phyloP scores from a whole-genome alignment of 2,113 vertebrate species.

The Anarhynchus alexandrinus region DNA sequence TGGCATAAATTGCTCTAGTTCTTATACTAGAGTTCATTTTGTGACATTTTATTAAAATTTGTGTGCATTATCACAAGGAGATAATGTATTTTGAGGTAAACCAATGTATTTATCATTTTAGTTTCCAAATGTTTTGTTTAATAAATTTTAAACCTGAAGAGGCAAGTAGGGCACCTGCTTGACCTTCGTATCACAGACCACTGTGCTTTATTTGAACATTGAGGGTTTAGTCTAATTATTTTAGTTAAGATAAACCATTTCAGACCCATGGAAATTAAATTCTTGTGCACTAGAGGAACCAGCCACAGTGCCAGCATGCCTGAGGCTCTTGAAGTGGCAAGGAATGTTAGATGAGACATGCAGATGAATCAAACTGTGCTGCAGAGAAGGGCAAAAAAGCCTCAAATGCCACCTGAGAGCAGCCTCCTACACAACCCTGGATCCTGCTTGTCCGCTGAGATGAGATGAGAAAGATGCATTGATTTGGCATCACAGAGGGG shows the following conservation, averaged over 20 bases:
- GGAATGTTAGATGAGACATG: background rate
- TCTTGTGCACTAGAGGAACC: background rate
- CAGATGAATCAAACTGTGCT: background rate
- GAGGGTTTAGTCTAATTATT: background rate
- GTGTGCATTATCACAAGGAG: background rate
- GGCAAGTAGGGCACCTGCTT: background rate
- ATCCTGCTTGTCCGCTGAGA: accelerated
- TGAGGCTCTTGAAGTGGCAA: background rate
- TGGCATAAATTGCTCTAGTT: background rate
- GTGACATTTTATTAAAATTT: background rate
- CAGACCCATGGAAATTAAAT: constrained; percentile 11
- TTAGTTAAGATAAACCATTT: background rate
- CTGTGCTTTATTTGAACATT: background rate
- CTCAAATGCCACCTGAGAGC: background rate
- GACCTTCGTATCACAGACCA: background rate
- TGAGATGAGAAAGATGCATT: background rate
- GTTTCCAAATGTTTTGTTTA: background rate
- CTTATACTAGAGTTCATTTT: background rate
- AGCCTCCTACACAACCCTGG: background rate
- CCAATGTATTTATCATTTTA: background rate
- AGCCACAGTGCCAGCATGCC: background rate
- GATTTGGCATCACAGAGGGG: background rate
- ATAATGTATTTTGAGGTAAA: background rate
- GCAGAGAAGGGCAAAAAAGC: background rate
- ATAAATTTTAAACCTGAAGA: background rate